Base-by-base conservation (phyloP, 2,113 vertebrate species). In the Glareola pratincola region DNA sequence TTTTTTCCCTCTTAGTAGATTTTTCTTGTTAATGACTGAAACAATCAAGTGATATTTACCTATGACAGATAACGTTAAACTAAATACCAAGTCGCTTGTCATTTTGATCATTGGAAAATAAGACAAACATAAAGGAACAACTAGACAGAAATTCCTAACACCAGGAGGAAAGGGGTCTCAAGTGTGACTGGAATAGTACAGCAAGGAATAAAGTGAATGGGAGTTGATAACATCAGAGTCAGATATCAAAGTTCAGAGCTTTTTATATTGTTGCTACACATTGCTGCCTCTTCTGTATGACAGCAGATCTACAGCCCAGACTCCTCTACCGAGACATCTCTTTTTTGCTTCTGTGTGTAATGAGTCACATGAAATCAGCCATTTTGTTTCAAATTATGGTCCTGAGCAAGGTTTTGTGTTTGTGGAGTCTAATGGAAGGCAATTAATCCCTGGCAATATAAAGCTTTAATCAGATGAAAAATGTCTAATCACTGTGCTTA, bases 401-500 rank as follows among this genome's bases (percentile, higher is more conserved):
- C 57, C 50, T 39, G 79, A 86, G n/a, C 24, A 89, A 90, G 19
- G 34, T 50, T 37, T 84, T 86, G 64, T 69, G 23, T 85, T 76
- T 60, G 12, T 36, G 32, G n/a, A 94, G 23, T 39, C 29, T 66
- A 85, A 90, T 12, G 29, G 78, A 96, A 92, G 67, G 72, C 59
- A 83, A 83, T 90, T 85, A 93, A 88, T 88, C 41, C 32, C 50
- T 83, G 43, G 29, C 30, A 82, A 82, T 32, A 88, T 39, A 88
- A 90, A 82, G 53, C 22, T 92, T 90, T 93, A 93, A 85, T 95
- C 74, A 54, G 37, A 94, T 9, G 48, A 96, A 96, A 90, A 94
- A 95, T 39, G 50, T 30, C 78, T 94, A 93, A 80, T 78, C 45
- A 63, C 29, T 66, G 29, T 68, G 24, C 77, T 93, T 90, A 37